These are phyloP conservation scores for Caenorhabditis afra DNA, from an alignment of 2,888 invertebrate species.

Conservation along the genomic window DNA sequence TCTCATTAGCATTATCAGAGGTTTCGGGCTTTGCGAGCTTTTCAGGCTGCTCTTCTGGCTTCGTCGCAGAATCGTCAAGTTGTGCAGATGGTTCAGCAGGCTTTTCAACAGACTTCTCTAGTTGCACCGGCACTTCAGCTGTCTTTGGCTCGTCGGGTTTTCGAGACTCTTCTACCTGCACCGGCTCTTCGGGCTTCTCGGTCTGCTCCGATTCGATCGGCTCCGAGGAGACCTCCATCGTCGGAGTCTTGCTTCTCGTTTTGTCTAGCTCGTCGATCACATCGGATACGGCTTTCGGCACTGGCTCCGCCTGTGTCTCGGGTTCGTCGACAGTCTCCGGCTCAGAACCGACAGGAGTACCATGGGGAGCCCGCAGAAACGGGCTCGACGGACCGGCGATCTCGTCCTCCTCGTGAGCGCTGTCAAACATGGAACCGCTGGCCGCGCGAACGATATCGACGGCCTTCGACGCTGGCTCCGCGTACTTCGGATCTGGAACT, in stretches of 20 bases:
- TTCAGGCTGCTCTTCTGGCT: too few species aligned
- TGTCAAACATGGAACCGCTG: slow-evolving; percentile 31
- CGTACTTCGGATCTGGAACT: slow-evolving; percentile 41
- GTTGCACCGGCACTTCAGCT: too few species aligned
- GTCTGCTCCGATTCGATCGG: too few species aligned
- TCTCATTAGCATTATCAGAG: too few species aligned
- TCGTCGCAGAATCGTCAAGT: too few species aligned
- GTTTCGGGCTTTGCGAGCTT: background rate
- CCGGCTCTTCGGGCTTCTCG: too few species aligned
- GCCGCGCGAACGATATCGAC: slow-evolving; percentile 27
- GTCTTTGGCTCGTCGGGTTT: too few species aligned
- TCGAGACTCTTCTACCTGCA: too few species aligned
- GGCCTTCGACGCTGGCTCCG: background rate
- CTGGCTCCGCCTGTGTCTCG: slow-evolving; percentile 3
- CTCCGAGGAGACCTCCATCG: background rate
- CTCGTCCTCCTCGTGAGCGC: slow-evolving; percentile 42
- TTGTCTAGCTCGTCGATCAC: slow-evolving; percentile 22
- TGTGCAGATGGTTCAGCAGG: too few species aligned
- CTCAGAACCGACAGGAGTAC: background rate
- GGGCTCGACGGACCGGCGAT: background rate
- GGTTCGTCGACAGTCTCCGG: background rate
- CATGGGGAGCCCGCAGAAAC: too few species aligned
- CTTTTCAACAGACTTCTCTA: too few species aligned
- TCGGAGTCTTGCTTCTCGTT: slow-evolving; percentile 15
- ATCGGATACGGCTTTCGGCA: slow-evolving; percentile 31